Percentiles rank a stretch among this genome's conserved stretches.
Evolutionary conservation across 2,888 invertebrate species (phyloP).

Genomic region (Physocephala rufipes): DNA sequence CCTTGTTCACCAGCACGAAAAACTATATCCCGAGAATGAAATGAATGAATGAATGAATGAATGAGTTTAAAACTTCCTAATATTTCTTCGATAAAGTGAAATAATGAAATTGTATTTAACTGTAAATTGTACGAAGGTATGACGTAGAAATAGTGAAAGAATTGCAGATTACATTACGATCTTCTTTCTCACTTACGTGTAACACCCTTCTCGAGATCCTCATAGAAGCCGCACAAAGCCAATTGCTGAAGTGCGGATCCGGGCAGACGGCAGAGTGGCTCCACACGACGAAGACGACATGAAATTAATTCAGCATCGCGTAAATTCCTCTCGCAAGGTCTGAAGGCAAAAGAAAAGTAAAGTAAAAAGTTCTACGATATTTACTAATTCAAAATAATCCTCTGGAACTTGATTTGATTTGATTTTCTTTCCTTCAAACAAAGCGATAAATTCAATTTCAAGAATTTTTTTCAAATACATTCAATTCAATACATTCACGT

Average conservation of each 20-base stretch:
- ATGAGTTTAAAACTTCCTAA: not conserved
- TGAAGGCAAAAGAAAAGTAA: slow-evolving; percentile 59
- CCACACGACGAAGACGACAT: slow-evolving; percentile 72
- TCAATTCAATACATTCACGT: no score
- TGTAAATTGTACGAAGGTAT: no score
- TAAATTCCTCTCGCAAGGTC: slow-evolving; percentile 77
- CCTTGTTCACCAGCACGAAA: slow-evolving; percentile 82
- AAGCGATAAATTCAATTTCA: no score
- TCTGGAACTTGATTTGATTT: no score
- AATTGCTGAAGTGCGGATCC: slow-evolving; percentile 77
- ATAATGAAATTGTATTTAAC: not conserved
- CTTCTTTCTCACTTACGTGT: slow-evolving; percentile 71
- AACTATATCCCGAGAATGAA: slow-evolving; percentile 66
- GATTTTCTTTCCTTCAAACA: no score
- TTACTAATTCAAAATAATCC: not conserved
- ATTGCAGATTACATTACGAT: not conserved
- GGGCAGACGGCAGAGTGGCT: slow-evolving; percentile 73
- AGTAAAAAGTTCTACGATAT: not conserved
- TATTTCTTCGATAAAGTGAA: not conserved
- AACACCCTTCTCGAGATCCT: slow-evolving; percentile 79
- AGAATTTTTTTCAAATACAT: no score
- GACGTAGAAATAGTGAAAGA: no score
- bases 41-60: not conserved
- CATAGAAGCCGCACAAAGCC: slow-evolving; percentile 79
- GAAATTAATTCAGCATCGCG: slow-evolving; percentile 79